These are phyloP conservation scores for Apotomis turbidana DNA, from an alignment of 2,888 invertebrate genomes.

Conservation along the genomic window DNA sequence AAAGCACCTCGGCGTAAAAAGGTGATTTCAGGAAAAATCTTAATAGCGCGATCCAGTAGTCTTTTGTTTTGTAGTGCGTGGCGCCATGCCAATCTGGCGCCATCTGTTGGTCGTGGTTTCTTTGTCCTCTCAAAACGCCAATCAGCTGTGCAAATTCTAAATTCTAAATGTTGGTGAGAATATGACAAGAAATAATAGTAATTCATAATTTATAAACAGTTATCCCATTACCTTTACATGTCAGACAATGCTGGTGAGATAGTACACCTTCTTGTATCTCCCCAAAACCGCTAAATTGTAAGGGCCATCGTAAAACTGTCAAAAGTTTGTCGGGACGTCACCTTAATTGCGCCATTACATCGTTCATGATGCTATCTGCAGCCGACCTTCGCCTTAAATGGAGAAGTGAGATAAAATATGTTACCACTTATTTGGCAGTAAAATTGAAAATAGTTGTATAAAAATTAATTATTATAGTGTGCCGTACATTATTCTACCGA, in stretches of 20 bases:
- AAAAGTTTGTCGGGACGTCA: slow-evolving; percentile 40
- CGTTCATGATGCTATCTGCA: slow-evolving; percentile 39
- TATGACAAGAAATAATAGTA: neutral
- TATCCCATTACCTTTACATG: neutral
- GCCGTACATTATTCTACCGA: no score
- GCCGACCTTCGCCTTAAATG: slow-evolving; percentile 35
- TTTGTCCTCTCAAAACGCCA: no score
- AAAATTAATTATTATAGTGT: no score
- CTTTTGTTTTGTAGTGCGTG: no score
- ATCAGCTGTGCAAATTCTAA: no score
- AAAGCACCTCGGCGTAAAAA: no score
- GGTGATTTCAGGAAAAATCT: no score
- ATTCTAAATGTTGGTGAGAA: no score
- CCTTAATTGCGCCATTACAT: slow-evolving; percentile 41
- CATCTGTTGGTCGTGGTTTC: no score
- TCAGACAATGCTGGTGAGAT: slow-evolving; percentile 14
- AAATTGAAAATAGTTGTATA: slow-evolving; percentile 13
- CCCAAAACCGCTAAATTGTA: slow-evolving; percentile 38
- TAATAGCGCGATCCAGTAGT: no score
- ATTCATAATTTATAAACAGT: neutral
- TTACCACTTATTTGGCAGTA: slow-evolving; percentile 16
- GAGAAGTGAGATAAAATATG: slow-evolving; percentile 35
- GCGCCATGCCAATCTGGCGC: no score
- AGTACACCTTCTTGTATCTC: slow-evolving; percentile 34
- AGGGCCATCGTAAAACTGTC: slow-evolving; percentile 40